phyloP scores from a whole-genome alignment of 2,888 invertebrate genomes.

The Protodeltote pygarga region DNA sequence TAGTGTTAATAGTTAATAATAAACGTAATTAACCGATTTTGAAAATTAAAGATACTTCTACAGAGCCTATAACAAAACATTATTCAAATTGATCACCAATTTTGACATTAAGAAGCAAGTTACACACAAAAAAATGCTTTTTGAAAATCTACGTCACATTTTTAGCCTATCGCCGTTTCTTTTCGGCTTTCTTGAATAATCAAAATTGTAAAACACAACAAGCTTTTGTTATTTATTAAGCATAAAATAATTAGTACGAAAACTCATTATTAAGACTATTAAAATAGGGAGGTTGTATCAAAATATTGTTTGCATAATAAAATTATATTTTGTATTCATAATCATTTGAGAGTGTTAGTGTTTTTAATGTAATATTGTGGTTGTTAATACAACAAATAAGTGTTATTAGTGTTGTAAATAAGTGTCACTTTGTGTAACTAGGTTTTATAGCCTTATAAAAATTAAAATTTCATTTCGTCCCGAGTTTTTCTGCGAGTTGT shows the following conservation, averaged over 20 bases:
- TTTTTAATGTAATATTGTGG: constrained; percentile 3
- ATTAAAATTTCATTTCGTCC: too few relatives aligned
- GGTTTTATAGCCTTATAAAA: too few relatives aligned
- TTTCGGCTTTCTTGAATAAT: constrained; percentile 14
- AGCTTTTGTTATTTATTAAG: constrained; percentile 33
- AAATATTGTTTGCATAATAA: constrained; percentile 41
- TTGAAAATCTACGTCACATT: too few relatives aligned
- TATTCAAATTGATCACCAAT: too few relatives aligned
- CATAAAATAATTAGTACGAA: constrained; percentile 40
- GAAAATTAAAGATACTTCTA: too few relatives aligned
- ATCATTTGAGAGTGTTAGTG: constrained; percentile 6
- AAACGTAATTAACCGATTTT: too few relatives aligned
- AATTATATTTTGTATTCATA: constrained; percentile 39
- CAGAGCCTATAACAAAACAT: too few relatives aligned
- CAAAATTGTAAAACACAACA: constrained; percentile 34
- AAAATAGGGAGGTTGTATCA: constrained; percentile 43
- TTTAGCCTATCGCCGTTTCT: too few relatives aligned
- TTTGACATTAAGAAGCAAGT: too few relatives aligned
- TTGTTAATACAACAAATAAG: not conserved
- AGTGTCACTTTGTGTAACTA: constrained; percentile 5
- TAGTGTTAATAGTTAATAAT: too few relatives aligned
- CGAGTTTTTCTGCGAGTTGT: too few relatives aligned
- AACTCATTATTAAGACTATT: constrained; percentile 48
- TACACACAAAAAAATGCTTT: too few relatives aligned
- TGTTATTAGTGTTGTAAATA: constrained; percentile 8